phyloP scores from a whole-genome alignment of 2,797 vertebrate species.

The Pterois miles region DNA sequence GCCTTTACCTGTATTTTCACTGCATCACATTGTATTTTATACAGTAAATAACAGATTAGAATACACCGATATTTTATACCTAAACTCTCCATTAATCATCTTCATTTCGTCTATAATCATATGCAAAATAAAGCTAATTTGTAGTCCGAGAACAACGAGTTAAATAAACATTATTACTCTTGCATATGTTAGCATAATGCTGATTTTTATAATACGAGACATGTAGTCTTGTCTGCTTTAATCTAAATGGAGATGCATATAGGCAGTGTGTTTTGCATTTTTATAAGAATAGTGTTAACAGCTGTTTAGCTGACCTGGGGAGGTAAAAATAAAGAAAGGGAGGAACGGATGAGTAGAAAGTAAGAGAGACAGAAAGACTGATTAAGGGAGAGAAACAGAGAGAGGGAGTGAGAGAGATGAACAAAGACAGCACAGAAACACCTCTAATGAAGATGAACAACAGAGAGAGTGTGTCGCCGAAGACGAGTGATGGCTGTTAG shows the following conservation, averaged over 20 bases:
- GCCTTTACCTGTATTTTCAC: not conserved
- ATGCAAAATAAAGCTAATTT: not conserved
- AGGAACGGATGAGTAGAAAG: not conserved
- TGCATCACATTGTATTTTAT: not conserved
- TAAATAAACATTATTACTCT: conserved; percentile 21
- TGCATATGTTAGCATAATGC: conserved; percentile 28
- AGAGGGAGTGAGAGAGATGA: conserved; percentile 49
- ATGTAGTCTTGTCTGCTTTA: conserved; percentile 27
- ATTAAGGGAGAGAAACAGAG: conserved; percentile 21
- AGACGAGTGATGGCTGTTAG: conserved; percentile 57
- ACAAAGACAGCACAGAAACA: conserved; percentile 60
- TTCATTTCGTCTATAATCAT: not conserved
- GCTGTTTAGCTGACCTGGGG: conserved; percentile 12
- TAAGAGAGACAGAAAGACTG: conserved; percentile 22
- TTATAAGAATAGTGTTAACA: conserved; percentile 25
- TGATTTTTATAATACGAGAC: conserved; percentile 8
- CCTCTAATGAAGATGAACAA: conserved; percentile 78
- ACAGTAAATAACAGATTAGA: not conserved
- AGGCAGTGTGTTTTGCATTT: conserved; percentile 27
- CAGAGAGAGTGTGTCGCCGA: conserved; percentile 53
- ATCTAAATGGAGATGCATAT: conserved; percentile 40
- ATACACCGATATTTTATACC: not conserved
- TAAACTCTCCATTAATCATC: not conserved
- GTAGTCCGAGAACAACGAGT: not conserved
- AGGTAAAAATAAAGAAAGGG: not conserved